Evolutionary conservation across 2,888 invertebrate species (phyloP).

Genomic region (Dolichomitus sp.): DNA sequence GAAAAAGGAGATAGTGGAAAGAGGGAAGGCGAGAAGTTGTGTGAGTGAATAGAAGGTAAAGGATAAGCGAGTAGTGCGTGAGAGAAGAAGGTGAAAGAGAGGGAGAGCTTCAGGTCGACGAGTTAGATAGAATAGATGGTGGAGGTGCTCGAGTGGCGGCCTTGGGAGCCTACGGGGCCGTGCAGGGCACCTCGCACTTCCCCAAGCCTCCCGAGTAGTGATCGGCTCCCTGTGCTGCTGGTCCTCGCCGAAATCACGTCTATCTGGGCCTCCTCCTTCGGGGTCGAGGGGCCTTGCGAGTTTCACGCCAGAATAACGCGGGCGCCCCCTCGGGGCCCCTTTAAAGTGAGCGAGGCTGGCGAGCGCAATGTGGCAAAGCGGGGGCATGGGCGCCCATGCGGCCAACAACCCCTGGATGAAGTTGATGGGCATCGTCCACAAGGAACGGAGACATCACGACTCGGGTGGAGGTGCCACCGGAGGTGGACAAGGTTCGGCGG

Average conservation of each 20-base stretch:
- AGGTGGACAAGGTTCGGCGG: conserved; percentile 85
- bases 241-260: conserved; percentile 49
- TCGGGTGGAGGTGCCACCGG: conserved; percentile 86
- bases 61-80: conserved; percentile 37
- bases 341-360: conserved; percentile 80
- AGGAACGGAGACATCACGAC: conserved; percentile 91
- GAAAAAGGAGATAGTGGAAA: conserved; percentile 15
- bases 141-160: conserved; percentile 83
- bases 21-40: conserved; percentile 9
- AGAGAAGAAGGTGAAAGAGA: conserved; percentile 51
- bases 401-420: conserved; percentile 94
- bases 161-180: conserved; percentile 85
- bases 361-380: conserved; percentile 92
- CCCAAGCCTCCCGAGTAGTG: conserved; percentile 72
- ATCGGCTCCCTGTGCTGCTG: conserved; percentile 57
- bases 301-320: conserved; percentile 72
- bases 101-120: conserved; percentile 59
- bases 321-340: conserved; percentile 81
- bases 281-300: conserved; percentile 65
- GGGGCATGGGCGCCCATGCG: conserved; percentile 91
- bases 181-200: conserved; percentile 83
- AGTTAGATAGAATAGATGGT: conserved; percentile 82
- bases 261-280: conserved; percentile 67
- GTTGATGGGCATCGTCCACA: conserved; percentile 93
- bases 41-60: conserved; percentile 24